Percentiles rank a stretch among this genome's conserved stretches.
Conservation (phyloP, 2,113 vertebrate genomes). For the Mesocricetus auratus region DNA sequence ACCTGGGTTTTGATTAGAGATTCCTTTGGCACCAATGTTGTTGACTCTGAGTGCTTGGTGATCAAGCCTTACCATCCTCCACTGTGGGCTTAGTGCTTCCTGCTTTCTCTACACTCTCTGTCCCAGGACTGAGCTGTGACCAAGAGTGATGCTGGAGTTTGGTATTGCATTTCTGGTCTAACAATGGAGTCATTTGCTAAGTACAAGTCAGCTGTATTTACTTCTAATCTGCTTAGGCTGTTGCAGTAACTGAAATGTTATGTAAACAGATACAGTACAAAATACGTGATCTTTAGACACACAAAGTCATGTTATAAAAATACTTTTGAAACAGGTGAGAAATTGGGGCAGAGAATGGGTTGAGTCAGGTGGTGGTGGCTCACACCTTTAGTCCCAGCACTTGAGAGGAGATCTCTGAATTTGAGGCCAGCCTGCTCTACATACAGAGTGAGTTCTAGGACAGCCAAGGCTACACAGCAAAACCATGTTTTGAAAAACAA, state of each 20-base stretch:
- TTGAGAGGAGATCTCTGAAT: too few relatives aligned
- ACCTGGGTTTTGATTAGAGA: conserved; percentile 8
- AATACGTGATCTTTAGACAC: conserved; percentile 35
- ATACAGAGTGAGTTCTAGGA: too few relatives aligned
- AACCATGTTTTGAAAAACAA: too few relatives aligned
- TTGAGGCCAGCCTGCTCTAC: too few relatives aligned
- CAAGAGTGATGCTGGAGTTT: background rate
- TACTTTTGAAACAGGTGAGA: conserved; percentile 15
- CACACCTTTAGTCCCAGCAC: too few relatives aligned
- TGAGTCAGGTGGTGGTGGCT: too few relatives aligned
- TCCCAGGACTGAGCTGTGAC: background rate
- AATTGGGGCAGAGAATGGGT: background rate
- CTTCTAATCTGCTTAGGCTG: conserved; percentile 39
- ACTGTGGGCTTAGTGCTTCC: background rate
- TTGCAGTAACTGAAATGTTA: conserved; percentile 43
- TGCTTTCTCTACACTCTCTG: background rate
- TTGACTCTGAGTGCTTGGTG: background rate
- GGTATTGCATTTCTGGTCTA: background rate
- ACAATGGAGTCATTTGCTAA: background rate
- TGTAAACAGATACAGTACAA: conserved; percentile 27
- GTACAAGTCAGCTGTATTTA: conserved; percentile 39
- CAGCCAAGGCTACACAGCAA: too few relatives aligned
- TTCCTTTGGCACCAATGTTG: background rate
- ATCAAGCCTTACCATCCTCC: background rate
- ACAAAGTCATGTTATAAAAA: conserved; percentile 39